Conservation (phyloP, 2,797 vertebrate species). For the Leuciscus waleckii region DNA sequence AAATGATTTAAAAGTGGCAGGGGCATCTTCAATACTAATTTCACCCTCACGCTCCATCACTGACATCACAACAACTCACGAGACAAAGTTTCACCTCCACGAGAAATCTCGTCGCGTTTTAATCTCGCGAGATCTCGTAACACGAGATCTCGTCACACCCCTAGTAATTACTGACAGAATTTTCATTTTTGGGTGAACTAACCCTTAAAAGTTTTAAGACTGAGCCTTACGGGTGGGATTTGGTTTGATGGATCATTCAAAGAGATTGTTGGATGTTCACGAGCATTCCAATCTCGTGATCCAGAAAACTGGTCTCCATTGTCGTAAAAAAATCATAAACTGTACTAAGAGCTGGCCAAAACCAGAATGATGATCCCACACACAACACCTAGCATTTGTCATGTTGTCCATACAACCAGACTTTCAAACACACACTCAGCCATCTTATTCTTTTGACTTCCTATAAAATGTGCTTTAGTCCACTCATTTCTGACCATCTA, state of each 20-base stretch:
- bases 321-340: conserved; percentile 9
- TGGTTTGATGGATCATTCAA: conserved; percentile 35
- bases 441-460: conserved; percentile 1
- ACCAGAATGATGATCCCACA: conserved; percentile 3
- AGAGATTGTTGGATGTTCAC: conserved; percentile 13
- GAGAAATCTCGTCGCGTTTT: no score
- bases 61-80: no score
- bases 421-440: conserved; percentile 22
- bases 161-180: no score
- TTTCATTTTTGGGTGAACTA: no score
- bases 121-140: no score
- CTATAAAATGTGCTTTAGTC: conserved; percentile 43
- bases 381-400: conserved; percentile 9
- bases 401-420: neutral
- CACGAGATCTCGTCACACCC: no score
- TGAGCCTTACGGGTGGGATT: neutral
- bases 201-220: neutral
- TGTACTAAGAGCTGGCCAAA: conserved; percentile 1
- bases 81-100: no score
- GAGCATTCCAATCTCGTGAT: conserved; percentile 14
- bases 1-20: no score
- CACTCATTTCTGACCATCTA: conserved; percentile 34
- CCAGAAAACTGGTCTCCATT: conserved; percentile 6
- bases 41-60: no score
- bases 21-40: no score